A percentile compares a stretch with the other conserved stretches of the same genome.
phyloP scores from a whole-genome alignment of 2,113 vertebrate genomes.

The Paraplagusia blochii region DNA sequence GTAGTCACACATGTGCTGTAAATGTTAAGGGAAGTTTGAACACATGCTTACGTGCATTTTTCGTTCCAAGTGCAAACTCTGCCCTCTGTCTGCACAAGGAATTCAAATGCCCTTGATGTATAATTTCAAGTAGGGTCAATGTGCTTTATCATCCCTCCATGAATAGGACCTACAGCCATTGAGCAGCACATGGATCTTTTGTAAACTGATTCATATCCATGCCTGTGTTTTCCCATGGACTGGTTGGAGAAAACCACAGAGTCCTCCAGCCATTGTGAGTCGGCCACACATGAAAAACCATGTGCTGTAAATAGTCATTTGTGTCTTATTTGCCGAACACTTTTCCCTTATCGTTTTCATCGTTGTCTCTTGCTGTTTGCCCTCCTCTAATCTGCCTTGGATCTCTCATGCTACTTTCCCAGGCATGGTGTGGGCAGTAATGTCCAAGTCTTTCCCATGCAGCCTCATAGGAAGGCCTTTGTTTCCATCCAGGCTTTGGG shows the following conservation, averaged over 20 bases:
- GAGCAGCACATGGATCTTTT: conserved; percentile 45
- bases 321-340: background rate
- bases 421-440: conserved; percentile 41
- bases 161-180: conserved; percentile 51
- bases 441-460: conserved; percentile 68
- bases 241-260: conserved; percentile 38
- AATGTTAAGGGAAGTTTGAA: conserved; percentile 53
- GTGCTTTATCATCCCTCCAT: too few species aligned
- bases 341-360: background rate
- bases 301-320: conserved; percentile 2
- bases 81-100: conserved; percentile 21
- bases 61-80: conserved; percentile 42
- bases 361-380: background rate
- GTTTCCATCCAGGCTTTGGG: conserved; percentile 67
- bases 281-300: conserved; percentile 28
- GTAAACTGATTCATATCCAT: conserved; percentile 42
- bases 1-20: conserved; percentile 39
- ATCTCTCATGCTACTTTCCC: conserved; percentile 49
- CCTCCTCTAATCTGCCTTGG: conserved; percentile 7
- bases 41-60: conserved; percentile 46
- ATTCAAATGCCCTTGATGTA: conserved; percentile 57
- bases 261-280: conserved; percentile 21
- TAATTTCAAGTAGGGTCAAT: conserved; percentile 51
- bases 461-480: conserved; percentile 74
- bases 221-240: conserved; percentile 10